Conservation (phyloP, 2,113 vertebrate genomes). For the Urocolius indicus region DNA sequence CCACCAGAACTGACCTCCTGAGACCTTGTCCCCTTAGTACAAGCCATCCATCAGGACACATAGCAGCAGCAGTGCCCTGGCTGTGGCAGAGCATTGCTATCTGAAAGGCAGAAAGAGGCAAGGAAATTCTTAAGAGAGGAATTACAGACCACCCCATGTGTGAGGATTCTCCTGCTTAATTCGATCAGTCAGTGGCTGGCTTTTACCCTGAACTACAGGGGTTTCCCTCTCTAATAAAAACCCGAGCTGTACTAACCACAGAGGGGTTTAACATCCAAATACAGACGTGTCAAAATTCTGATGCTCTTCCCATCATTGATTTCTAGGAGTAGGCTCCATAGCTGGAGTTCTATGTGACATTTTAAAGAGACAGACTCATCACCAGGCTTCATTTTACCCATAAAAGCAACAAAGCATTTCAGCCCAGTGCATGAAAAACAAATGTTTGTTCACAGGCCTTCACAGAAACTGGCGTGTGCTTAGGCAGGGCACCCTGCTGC, state of each 20-base stretch:
- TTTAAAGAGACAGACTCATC: background rate
- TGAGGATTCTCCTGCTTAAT: background rate
- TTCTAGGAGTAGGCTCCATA: background rate
- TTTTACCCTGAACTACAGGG: background rate
- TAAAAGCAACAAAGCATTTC: background rate
- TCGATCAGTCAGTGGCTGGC: background rate
- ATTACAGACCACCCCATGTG: background rate
- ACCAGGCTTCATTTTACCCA: background rate
- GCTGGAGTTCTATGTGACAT: background rate
- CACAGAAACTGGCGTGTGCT: background rate
- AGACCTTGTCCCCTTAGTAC: background rate
- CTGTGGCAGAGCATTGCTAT: background rate
- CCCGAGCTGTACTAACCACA: background rate
- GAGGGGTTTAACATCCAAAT: background rate
- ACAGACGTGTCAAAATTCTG: background rate
- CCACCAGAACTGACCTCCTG: background rate
- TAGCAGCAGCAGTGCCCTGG: background rate
- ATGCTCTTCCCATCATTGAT: background rate
- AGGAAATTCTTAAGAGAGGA: background rate
- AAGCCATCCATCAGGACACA: accelerated
- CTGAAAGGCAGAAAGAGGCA: background rate
- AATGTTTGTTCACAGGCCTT: background rate
- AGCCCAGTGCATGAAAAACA: background rate
- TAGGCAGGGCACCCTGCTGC: background rate
- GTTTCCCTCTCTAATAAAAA: background rate